Evolutionary conservation across 1,140 invertebrate genomes (phyloP), one percentile per base, ranked within the genome.

Genomic region (Antheraea mylitta): DNA sequence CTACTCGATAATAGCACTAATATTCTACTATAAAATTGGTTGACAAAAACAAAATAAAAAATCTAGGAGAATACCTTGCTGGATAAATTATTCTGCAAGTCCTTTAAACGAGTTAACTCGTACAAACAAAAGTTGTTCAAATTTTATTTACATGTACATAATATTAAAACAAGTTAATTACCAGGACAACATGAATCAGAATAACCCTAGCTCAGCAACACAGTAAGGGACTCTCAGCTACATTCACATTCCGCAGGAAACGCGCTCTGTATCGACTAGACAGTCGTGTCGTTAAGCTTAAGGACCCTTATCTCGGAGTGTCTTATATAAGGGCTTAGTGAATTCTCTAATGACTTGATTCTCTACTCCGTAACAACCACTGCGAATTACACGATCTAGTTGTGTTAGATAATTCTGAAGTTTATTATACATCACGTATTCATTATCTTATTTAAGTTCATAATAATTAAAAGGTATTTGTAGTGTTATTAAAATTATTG

Each of bases 261-360:
- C 61, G 42, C 66, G 65, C 67, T 18, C 48, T 53, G 70, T 74
- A 77, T 77, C 64, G 72, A 67, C 66, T 73, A 73, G 67, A 73
- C 72, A 58, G 70, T 48, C 48, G 68, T 61, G 66, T 72, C 72
- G 70, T 77, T 74, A 76, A 76, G 67, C 37, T 59, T 16, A 67
- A 66, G 67, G 30, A 53, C 68, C 59, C 72, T 77, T 77, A 77
- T 74, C 75, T 74, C 18, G 48, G 63, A 74, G 67, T 66, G 68
- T 66, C 68, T 74, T 74, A 69, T 67, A 69, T 68, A 67, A 70
- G 69, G 68, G 70, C 68, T 77, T 77, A 72, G 72, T 70, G 67
- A 48, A 69, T 67, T 62, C 30, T 65, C 67, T 74, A 77, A 74
- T 74, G 75, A 72, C 72, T 72, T 67, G 70, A 77, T 72, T 77